phyloP scores from a whole-genome alignment of 2,113 vertebrate species.

The Carollia perspicillata region DNA sequence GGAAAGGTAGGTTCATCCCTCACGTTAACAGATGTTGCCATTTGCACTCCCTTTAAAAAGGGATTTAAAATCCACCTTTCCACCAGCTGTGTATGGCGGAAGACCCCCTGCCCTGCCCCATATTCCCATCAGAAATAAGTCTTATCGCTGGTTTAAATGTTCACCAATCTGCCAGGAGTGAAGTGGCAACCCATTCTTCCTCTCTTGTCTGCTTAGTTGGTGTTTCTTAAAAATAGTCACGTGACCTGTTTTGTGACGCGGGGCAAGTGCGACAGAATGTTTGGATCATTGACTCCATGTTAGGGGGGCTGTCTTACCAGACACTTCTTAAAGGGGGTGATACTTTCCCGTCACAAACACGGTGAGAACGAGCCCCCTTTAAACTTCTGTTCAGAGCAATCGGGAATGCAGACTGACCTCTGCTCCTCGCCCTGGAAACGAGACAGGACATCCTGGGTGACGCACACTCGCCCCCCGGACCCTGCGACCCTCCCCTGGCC shows the following conservation, averaged over 20 bases:
- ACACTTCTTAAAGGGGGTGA: background rate
- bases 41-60: background rate
- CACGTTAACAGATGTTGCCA: background rate
- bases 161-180: background rate
- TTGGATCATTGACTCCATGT: background rate
- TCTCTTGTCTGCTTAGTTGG: background rate
- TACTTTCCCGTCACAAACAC: background rate
- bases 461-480: too few species aligned
- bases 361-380: background rate
- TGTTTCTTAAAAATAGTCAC: background rate
- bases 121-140: background rate
- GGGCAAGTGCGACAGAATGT: background rate
- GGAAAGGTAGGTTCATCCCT: background rate
- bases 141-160: background rate
- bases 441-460: background rate
- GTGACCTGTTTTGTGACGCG: background rate
- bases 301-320: background rate
- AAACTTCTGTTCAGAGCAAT: background rate
- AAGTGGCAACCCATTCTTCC: background rate
- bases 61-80: background rate
- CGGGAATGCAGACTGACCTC: background rate
- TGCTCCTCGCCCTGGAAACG: background rate
- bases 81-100: background rate
- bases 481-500: background rate
- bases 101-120: background rate